Percentiles rank a stretch among this genome's conserved stretches.
Evolutionary conservation across 1,140 invertebrate species (phyloP).

Genomic region (Brachionus angularis): DNA sequence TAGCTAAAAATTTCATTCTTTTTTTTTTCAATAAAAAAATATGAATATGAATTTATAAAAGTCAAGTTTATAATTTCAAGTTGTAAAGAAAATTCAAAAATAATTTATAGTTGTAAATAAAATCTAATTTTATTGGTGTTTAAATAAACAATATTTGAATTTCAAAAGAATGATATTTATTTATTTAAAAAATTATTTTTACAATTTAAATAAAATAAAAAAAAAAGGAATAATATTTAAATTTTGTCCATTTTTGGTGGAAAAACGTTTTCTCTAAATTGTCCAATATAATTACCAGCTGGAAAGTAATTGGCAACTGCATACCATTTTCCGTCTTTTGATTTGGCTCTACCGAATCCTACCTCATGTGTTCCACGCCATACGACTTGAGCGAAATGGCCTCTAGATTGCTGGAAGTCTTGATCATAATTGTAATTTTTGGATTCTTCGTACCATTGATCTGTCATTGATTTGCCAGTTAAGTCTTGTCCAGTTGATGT

Average conservation of each 20-base stretch:
- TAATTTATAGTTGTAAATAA: too few species aligned
- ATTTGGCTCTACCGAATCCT: constrained; percentile 75
- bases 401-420: constrained; percentile 69
- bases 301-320: constrained; percentile 78
- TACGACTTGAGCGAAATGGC: constrained; percentile 84
- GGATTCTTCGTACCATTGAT: constrained; percentile 79
- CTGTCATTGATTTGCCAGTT: constrained; percentile 72
- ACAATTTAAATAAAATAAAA: neutral
- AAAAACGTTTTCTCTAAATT: constrained; percentile 71
- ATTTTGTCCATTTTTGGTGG: constrained; percentile 59
- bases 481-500: constrained; percentile 26
- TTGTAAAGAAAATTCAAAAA: too few species aligned
- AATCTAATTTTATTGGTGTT: too few species aligned
- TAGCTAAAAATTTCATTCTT: too few species aligned
- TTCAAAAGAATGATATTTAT: too few species aligned
- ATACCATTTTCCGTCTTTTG: constrained; percentile 63
- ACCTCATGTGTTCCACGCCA: constrained; percentile 74
- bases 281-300: constrained; percentile 70
- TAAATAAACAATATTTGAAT: too few species aligned
- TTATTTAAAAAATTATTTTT: too few species aligned
- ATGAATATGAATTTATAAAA: too few species aligned
- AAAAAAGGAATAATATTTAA: constrained; percentile 12
- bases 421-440: constrained; percentile 71
- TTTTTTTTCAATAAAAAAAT: too few species aligned
- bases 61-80: too few species aligned